Evolutionary conservation across 23 tunicate genomes (phyloP), one percentile per base, ranked within the genome.

Genomic region (Halocynthia aurantium): DNA sequence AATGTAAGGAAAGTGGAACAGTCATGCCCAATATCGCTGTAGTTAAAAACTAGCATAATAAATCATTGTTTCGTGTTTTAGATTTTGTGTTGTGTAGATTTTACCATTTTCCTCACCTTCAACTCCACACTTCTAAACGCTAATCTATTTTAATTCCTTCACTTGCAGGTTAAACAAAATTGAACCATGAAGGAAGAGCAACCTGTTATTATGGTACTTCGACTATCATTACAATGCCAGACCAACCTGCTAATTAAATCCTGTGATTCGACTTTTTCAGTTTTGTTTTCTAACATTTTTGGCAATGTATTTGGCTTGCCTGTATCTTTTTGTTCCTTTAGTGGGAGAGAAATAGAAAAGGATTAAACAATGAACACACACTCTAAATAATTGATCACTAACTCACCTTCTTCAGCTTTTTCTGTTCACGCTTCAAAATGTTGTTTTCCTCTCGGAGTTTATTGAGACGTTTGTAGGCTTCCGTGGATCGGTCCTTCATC

Each of bases 371-470:
- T 58, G 63, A 13, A 13, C 1, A 58, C 17, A 58, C 15, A 15
- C 15, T 58, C 2, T 17, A 2, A 67, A 21, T 21, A 15, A 11
- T 67, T 19, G 21, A 15, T 21, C 61, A 51, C 6, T 67, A 67
- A 58, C 40, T 67, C 5, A n/a, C 19, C 71, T 52, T 55, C 53
- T 68, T 69, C 82, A 12, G 55, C n/a, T 77, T 80, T 69, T 84
- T 84, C 63, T 76, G 67, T 57, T 68, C 75, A 49, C 54, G 12
- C 58, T 82, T 82, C 70, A 10, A 11, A 9, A 20, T 40, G 21
- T 65, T 65, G 17, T 65, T 73, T 72, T 82, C 87, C 7, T 67
- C 71, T 58, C 62, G 78, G 51, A 70, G 83, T 61, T 88, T 64
- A 7, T 55, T 51, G 18, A 82, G 74, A 77, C 72, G 73, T n/a